Percentiles rank a stretch among this genome's conserved stretches.
Conservation (phyloP, 2,888 invertebrate species). For the Diarsia brunnea region DNA sequence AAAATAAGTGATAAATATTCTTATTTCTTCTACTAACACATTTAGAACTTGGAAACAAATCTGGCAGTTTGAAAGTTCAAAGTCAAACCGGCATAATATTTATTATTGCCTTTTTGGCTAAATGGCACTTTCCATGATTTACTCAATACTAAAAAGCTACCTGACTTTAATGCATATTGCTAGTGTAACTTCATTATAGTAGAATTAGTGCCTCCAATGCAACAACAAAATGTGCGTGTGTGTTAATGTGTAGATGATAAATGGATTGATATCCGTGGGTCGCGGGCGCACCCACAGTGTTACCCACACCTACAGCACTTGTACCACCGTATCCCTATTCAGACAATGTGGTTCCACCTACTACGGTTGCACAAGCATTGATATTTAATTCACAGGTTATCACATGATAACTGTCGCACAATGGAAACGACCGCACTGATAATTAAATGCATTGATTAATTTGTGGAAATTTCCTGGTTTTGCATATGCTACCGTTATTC, state of each 20-base stretch:
- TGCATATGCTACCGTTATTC: slow-evolving; percentile 40
- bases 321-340: slow-evolving; percentile 75
- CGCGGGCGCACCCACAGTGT: slow-evolving; percentile 81
- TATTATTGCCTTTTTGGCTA: neutral
- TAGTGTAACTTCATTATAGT: slow-evolving; percentile 29
- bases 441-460: slow-evolving; percentile 53
- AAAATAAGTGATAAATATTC: neutral
- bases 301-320: slow-evolving; percentile 74
- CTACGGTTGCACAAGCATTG: slow-evolving; percentile 78
- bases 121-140: neutral
- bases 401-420: slow-evolving; percentile 71
- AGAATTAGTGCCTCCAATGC: slow-evolving; percentile 39
- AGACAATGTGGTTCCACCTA: slow-evolving; percentile 83
- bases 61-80: neutral
- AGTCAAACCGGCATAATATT: neutral
- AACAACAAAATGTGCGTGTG: slow-evolving; percentile 58
- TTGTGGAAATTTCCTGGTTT: slow-evolving; percentile 56
- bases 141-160: slow-evolving; percentile 5
- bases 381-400: slow-evolving; percentile 78
- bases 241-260: slow-evolving; percentile 70
- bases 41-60: neutral
- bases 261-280: slow-evolving; percentile 69
- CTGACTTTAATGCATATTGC: slow-evolving; percentile 30
- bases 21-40: neutral
- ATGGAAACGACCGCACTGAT: slow-evolving; percentile 52